These are phyloP conservation scores for Cetoscarus ocellatus DNA, from an alignment of 2,797 vertebrate species.

Conservation along the genomic window DNA sequence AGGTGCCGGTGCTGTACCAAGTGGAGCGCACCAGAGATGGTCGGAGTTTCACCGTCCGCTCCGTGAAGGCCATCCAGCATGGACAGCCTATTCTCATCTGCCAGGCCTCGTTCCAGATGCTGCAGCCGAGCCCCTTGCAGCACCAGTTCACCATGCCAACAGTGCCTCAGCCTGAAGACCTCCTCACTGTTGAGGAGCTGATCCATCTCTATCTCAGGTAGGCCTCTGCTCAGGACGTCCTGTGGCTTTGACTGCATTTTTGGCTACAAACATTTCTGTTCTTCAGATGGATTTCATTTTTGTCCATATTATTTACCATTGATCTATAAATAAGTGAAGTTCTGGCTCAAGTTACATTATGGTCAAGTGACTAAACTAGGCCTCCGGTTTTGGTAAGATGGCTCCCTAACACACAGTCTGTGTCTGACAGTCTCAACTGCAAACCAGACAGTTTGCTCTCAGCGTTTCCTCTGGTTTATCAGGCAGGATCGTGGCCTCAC, in stretches of 20 bases:
- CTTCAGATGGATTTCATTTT: background rate
- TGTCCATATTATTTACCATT: background rate
- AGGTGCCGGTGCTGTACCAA: constrained; percentile 92
- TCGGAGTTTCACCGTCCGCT: constrained; percentile 91
- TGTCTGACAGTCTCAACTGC: background rate
- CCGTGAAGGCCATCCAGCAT: constrained; percentile 93
- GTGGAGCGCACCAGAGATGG: constrained; percentile 93
- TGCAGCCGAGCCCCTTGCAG: constrained; percentile 89
- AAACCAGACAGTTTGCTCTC: too few species aligned
- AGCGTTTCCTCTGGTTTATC: too few species aligned
- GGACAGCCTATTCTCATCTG: constrained; percentile 92
- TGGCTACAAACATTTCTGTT: background rate
- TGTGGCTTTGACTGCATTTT: background rate
- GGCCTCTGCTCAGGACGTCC: background rate
- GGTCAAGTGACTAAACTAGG: background rate
- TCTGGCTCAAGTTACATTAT: background rate
- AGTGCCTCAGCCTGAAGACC: constrained; percentile 88
- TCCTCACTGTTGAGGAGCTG: constrained; percentile 87
- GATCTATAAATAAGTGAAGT: background rate
- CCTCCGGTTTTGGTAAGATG: background rate
- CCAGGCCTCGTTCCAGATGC: constrained; percentile 92
- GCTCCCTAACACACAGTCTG: background rate
- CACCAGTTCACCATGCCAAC: constrained; percentile 94
- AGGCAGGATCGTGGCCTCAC: too few species aligned
- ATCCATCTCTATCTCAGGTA: constrained; percentile 86